phyloP scores from a whole-genome alignment of 2,113 vertebrate genomes.

The Butastur rufipennis region DNA sequence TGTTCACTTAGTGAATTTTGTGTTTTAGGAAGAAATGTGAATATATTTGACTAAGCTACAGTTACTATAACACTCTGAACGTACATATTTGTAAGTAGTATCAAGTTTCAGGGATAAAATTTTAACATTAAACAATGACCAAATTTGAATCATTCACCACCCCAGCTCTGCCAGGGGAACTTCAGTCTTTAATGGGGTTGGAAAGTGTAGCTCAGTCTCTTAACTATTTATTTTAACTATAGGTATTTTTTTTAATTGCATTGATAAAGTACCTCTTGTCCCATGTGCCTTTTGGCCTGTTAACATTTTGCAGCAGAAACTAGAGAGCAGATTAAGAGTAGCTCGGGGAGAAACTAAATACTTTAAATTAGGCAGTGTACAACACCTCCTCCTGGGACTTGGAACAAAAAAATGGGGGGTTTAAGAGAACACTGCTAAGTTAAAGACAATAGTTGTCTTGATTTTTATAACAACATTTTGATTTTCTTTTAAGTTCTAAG shows the following conservation, averaged over 20 bases:
- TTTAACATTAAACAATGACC: conserved; percentile 60
- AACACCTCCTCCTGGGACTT: conserved; percentile 59
- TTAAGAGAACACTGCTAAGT: conserved; percentile 24
- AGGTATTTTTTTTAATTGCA: conserved; percentile 72
- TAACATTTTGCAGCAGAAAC: conserved; percentile 74
- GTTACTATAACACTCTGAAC: conserved; percentile 37
- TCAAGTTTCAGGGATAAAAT: conserved; percentile 59
- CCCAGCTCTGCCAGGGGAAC: conserved; percentile 27
- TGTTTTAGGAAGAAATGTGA: conserved; percentile 26
- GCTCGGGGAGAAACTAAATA: conserved; percentile 72
- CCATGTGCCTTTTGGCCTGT: conserved; percentile 69
- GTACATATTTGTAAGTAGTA: neutral
- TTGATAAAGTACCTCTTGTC: conserved; percentile 74
- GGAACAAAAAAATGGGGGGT: neutral
- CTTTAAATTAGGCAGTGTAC: conserved; percentile 66
- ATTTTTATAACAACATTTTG: neutral
- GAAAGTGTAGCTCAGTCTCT: conserved; percentile 46
- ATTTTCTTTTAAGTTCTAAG: neutral
- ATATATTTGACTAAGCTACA: conserved; percentile 43
- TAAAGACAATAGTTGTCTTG: neutral
- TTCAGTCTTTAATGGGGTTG: conserved; percentile 60
- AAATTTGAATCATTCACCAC: conserved; percentile 59
- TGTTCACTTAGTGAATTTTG: neutral
- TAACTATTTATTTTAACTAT: conserved; percentile 72
- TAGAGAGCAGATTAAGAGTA: conserved; percentile 69